Base-by-base conservation (phyloP, 2,888 invertebrate genomes). In the Heliothis peltigera region DNA sequence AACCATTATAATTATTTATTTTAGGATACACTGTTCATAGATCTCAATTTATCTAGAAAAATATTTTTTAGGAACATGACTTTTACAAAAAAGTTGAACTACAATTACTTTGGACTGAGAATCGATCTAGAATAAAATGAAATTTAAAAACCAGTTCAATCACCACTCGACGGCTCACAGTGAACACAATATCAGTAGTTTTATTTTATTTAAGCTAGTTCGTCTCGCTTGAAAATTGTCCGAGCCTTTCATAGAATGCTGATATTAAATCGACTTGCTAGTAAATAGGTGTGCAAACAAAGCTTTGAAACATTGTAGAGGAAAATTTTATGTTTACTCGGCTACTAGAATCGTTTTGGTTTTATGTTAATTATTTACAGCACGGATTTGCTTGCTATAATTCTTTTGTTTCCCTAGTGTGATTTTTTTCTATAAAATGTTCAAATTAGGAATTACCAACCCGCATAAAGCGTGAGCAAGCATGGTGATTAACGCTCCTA, bases 161-260 rank as follows among this genome's bases (percentile, higher is more conserved):
- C 44, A 10, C 25, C 18, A 10, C 52, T 28, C 15, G 35, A 21
- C 21, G 42, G 21, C 18, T 18, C 28, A 22, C 28, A 7, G 59
- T 59, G 43, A 43, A 21, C 19, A 32, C 19, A 21, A 35, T 49
- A 28, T 22, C 8, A 7, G 8, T 18, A n/a, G 15, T 44, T 10
- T 43, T 57, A 42, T 48, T 35, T 62, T 44, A 63, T 49, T 49
- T 43, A 43, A 19, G 4, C 22, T 49, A 8, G 22, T 63, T 60
- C 32, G 21, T 43, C 5, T 61, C 5, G n/a, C 17, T 18, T 18
- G 6, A 22, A 32, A n/a, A 48, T 60, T 43, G 21, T 62, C 32
- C 35, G 22, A 58, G 12, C 12, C n/a, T 47, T 43, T 61, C 2
- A 7, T 48, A 60, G 28, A 28, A 28, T 10, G 28, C 28, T 10